Base-by-base conservation (phyloP, 2,888 invertebrate species). In the Amitus sp. region DNA sequence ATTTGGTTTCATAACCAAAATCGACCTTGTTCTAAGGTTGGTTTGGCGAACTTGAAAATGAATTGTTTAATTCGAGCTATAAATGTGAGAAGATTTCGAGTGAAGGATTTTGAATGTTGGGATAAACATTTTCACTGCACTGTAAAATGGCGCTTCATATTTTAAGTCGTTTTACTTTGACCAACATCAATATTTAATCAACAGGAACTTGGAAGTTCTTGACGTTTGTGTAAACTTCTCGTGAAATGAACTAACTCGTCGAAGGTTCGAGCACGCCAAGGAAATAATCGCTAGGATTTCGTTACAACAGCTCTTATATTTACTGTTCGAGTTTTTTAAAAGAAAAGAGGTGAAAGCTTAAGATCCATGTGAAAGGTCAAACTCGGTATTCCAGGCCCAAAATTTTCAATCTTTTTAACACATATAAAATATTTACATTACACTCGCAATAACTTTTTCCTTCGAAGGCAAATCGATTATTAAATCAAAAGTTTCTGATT, bases 271-370 rank as follows among this genome's bases (percentile, higher is more conserved):
- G 15, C 39, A 19, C 20, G 42, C 18, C 42, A 19, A 19, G 3
- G 20, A 20, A 42, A n/a, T 15, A 19, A 19, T n/a, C 10, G n/a
- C 15, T 18, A n/a, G 5, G 43, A 2, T 18, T 43, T n/a, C 23
- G 18, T 20, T 43, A 43, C 20, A 43, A 23, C 23, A 43, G 43
- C 12, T 43, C 27, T 27, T 23, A 12, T 43, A 18, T 43, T 42
- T 20, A 42, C 19, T 10, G 18, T 20, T 17, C n/a, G n/a, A 18
- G 43, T 52, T 54, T 37, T 37, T 37, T 48, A 28, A 23, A 56
- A 42, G 60, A 56, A 57, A 64, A 56, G 55, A 17, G 17, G 64
- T 49, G 64, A 64, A 64, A 64, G 64, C 47, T 57, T 56, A 57
- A 48, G 60, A 60, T 53, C 53, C 53, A 53, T 58, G 59, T 51